Conservation (phyloP, 2,797 vertebrate genomes). For the Pristis pectinata region DNA sequence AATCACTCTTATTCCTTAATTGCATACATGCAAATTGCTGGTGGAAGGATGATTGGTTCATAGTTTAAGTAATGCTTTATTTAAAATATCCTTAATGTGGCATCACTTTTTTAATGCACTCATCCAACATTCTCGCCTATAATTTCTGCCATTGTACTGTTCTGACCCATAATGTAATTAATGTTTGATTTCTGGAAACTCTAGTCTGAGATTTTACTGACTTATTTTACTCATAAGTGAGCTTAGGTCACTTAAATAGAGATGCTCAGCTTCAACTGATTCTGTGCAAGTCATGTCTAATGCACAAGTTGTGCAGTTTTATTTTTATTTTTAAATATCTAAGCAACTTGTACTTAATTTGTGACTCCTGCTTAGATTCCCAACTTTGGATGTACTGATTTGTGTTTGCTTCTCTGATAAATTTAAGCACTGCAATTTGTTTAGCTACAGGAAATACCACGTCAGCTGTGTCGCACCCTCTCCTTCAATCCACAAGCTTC, state of each 20-base stretch:
- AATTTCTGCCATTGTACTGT: not conserved
- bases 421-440: not conserved
- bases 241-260: not conserved
- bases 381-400: not conserved
- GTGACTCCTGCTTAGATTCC: not conserved
- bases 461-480: not conserved
- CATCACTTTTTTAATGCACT: not conserved
- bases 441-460: not conserved
- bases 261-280: not conserved
- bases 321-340: too few species aligned
- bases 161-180: not conserved
- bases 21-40: not conserved
- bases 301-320: too few species aligned
- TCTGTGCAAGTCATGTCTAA: not conserved
- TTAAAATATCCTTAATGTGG: not conserved
- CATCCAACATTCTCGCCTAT: not conserved
- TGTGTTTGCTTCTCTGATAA: not conserved
- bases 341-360: not conserved
- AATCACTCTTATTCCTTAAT: not conserved
- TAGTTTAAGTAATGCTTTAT: not conserved
- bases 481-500: not conserved
- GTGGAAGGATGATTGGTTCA: not conserved
- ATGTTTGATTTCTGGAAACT: not conserved
- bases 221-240: not conserved
- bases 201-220: not conserved